Evolutionary conservation across 92 coral and sea anemone species (phyloP).

Genomic region (Actinernus sp.): DNA sequence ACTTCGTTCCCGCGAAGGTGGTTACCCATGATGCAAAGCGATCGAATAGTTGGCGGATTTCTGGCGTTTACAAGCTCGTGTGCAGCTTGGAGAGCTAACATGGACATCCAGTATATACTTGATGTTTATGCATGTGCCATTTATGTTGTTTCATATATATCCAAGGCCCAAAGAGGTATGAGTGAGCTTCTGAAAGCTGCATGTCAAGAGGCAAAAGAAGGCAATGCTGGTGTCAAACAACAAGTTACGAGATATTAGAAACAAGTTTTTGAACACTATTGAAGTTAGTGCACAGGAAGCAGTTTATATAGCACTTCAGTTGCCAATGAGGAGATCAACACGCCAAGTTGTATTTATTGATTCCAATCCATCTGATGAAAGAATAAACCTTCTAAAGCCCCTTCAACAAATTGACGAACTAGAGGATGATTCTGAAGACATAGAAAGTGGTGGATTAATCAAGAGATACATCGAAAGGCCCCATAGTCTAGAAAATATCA

Average conservation of each 20-base stretch:
- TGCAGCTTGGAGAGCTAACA: slow-evolving; percentile 60
- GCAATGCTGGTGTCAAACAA: slow-evolving; percentile 5
- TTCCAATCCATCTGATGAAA: slow-evolving; percentile 34
- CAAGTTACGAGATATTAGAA: slow-evolving; percentile 49
- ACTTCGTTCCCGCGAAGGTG: too few species aligned
- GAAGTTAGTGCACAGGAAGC: slow-evolving; percentile 64
- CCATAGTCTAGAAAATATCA: slow-evolving; percentile 13
- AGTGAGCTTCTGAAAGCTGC: not conserved
- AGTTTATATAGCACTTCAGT: slow-evolving; percentile 47
- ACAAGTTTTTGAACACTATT: slow-evolving; percentile 40
- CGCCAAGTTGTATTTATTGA: slow-evolving; percentile 45
- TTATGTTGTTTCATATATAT: not conserved
- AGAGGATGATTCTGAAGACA: slow-evolving; percentile 48
- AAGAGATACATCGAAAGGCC: slow-evolving; percentile 40
- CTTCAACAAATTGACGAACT: slow-evolving; percentile 25
- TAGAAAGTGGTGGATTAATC: slow-evolving; percentile 36
- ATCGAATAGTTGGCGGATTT: too few species aligned
- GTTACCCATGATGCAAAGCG: too few species aligned
- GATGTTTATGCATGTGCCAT: not conserved
- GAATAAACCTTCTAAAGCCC: slow-evolving; percentile 42
- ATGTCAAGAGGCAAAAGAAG: not conserved
- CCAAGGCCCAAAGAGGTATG: not conserved
- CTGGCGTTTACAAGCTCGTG: too few species aligned
- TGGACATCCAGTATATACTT: slow-evolving; percentile 56
- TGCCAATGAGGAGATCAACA: slow-evolving; percentile 48